phyloP scores from a whole-genome alignment of 2,113 vertebrate genomes.

The Brienomyrus brachyistius region DNA sequence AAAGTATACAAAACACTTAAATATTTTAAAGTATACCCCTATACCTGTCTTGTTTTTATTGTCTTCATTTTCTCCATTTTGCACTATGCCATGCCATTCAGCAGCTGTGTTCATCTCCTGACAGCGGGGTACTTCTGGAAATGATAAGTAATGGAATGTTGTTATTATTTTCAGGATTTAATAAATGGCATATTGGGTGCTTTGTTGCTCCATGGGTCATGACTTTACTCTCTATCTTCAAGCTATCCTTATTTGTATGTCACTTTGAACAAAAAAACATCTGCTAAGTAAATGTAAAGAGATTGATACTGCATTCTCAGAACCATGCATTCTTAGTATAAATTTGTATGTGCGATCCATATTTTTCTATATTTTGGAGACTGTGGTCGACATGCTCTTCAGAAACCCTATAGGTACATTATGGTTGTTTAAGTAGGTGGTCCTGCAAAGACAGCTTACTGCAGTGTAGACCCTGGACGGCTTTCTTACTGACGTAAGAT shows the following conservation, averaged over 20 bases:
- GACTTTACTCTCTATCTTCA: not conserved
- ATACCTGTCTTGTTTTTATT: not conserved
- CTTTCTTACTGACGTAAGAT: not conserved
- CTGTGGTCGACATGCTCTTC: not conserved
- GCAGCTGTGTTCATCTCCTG: not conserved
- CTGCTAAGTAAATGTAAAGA: not conserved
- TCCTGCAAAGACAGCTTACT: not conserved
- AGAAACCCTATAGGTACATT: not conserved
- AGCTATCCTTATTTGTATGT: not conserved
- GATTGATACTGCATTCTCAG: not conserved
- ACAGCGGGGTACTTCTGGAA: not conserved
- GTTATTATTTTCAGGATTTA: not conserved
- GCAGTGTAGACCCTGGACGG: not conserved
- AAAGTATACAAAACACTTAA: not conserved
- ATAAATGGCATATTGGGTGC: not conserved
- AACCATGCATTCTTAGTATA: not conserved
- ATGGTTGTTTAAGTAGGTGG: not conserved
- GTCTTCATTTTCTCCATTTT: not conserved
- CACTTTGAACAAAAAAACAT: not conserved
- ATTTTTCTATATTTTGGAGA: not conserved
- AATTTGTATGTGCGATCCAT: not conserved
- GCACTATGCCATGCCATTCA: not conserved
- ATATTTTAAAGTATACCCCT: not conserved
- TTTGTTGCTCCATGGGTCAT: not conserved
- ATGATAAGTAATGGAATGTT: not conserved